Evolutionary conservation across 2,113 vertebrate species (phyloP).

Genomic region (Campylorhamphus procurvoides): DNA sequence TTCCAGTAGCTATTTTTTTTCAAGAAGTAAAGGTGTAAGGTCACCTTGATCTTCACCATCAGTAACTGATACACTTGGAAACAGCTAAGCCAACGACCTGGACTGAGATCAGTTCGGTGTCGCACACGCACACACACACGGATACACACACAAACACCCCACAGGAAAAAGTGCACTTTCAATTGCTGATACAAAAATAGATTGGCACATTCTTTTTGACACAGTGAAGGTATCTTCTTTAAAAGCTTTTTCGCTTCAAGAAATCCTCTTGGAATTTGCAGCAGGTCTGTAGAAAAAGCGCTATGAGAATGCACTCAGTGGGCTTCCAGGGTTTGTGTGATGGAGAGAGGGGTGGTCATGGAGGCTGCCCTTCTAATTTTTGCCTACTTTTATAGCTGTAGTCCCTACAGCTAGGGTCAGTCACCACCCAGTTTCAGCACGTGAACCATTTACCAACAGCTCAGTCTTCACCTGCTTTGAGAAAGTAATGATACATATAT

Average conservation of each 20-base stretch:
- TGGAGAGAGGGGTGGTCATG: not conserved
- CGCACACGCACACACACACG: not conserved
- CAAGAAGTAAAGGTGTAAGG: slow-evolving; percentile 1
- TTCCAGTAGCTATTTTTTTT: slow-evolving; percentile 41
- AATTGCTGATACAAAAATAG: slow-evolving; percentile 75
- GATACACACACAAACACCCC: slow-evolving; percentile 17
- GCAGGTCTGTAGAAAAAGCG: slow-evolving; percentile 39
- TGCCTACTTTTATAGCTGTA: not conserved
- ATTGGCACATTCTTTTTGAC: slow-evolving; percentile 76
- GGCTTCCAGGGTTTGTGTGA: not conserved
- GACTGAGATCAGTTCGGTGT: not conserved
- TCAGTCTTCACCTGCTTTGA: slow-evolving; percentile 8
- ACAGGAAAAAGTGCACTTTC: slow-evolving; percentile 73
- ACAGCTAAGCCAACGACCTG: slow-evolving; percentile 33
- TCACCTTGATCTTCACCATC: slow-evolving; percentile 31
- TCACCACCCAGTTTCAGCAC: not conserved
- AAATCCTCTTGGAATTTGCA: slow-evolving; percentile 20
- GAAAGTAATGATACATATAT: not conserved
- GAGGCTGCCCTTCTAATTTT: not conserved
- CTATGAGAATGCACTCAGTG: slow-evolving; percentile 18
- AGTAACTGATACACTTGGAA: slow-evolving; percentile 24
- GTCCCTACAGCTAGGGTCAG: not conserved
- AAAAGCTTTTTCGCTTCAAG: slow-evolving; percentile 45
- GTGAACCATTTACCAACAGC: not conserved
- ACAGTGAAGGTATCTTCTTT: slow-evolving; percentile 51